A percentile compares a stretch with the other conserved stretches of the same genome.
Conservation (phyloP, 2,113 vertebrate genomes). For the Pterocles burchelli region DNA sequence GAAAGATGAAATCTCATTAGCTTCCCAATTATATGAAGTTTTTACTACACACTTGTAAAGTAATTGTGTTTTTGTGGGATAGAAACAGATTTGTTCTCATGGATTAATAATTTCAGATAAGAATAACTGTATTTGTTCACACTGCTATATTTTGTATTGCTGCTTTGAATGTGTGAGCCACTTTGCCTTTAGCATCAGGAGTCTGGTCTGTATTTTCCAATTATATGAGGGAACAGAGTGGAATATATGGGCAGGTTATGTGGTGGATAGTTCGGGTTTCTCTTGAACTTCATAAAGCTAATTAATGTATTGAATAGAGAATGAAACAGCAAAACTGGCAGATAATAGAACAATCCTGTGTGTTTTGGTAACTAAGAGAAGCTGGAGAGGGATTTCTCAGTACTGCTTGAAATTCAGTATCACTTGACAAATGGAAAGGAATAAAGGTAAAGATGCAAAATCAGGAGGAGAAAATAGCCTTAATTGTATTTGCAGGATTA, state of each 20-base stretch:
- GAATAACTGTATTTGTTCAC: background rate
- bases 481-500: background rate
- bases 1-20: background rate
- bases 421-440: background rate
- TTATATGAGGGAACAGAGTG: background rate
- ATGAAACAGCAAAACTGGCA: background rate
- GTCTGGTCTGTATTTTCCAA: background rate
- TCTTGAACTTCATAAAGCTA: background rate
- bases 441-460: background rate
- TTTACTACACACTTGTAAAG: background rate
- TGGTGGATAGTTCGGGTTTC: background rate
- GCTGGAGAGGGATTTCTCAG: background rate
- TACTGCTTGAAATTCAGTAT: background rate
- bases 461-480: background rate
- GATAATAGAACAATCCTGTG: rapidly evolving
- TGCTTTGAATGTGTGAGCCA: background rate
- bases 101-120: background rate
- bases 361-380: background rate
- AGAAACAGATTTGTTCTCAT: background rate
- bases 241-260: background rate
- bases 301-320: background rate
- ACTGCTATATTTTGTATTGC: background rate
- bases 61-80: background rate
- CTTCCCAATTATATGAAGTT: background rate
- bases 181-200: rapidly evolving